Evolutionary conservation across 1,140 invertebrate genomes (phyloP), one percentile per base, ranked within the genome.

Genomic region (Papilio machaon): DNA sequence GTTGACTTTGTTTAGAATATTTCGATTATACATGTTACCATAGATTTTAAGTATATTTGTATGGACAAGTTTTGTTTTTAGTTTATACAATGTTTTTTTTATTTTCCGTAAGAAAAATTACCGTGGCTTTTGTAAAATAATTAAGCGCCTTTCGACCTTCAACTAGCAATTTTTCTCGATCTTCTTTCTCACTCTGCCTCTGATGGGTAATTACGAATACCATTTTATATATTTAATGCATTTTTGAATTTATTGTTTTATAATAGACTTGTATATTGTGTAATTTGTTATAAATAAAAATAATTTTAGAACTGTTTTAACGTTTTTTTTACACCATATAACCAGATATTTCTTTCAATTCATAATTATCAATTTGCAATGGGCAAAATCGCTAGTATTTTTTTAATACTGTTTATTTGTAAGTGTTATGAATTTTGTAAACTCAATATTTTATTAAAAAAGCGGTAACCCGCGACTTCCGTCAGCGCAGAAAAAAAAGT

Each of bases 1-100:
- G 93, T 82, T 94, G 86, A 89, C 81, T 82, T 30, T 73, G 4
- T 82, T 23, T 46, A 77, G 54, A 4, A 10, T 54, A 64, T 74
- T 79, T 75, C 46, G 17, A 52, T 46, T 23, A 80, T 79, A 43
- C 74, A 35, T 67, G 60, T 75, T 52, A 30, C 23, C 9, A 67
- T 54, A 77, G 47, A 19, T 73, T 73, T 82, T 70, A 70, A 73
- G 70, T 73, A 70, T 70, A 74, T 74, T 78, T 70, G 10, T 78
- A 78, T 81, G 30, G 38, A 79, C 54, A 64, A 58, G 35, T 77
- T 77, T 77, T 60, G 30, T 78, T 64, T 64, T 75, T 46, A 9
- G 46, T 74, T 58, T 70, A 75, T 30, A 73, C n/a, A 73, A 70
- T 35, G 64, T 70, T 70, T 11, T 70, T 11, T 30, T 67, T 67